Conservation (phyloP, 2,888 invertebrate species). For the Hypomecis punctinalis region DNA sequence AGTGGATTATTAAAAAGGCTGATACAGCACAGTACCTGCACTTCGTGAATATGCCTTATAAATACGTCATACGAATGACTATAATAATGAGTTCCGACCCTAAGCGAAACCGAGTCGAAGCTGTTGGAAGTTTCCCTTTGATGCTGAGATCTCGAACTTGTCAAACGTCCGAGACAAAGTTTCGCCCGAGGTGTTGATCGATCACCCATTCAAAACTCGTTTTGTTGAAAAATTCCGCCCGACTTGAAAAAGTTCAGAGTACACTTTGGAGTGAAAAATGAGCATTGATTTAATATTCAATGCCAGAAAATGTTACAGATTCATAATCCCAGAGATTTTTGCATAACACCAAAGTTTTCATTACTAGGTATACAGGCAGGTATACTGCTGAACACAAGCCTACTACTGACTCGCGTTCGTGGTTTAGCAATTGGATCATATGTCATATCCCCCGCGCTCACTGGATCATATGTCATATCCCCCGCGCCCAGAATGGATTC, state of each 20-base stretch:
- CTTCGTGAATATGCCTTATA: too few species aligned
- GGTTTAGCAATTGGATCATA: too few species aligned
- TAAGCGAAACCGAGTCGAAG: conserved; percentile 46
- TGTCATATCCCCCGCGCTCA: too few species aligned
- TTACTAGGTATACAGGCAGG: not conserved
- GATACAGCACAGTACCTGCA: too few species aligned
- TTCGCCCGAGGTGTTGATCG: conserved; percentile 56
- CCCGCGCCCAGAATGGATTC: too few species aligned
- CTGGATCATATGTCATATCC: too few species aligned
- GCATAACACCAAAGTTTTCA: too few species aligned
- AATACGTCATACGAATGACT: too few species aligned
- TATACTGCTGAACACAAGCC: too few species aligned
- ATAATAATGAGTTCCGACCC: not conserved
- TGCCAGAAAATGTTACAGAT: not conserved
- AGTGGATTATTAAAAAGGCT: too few species aligned
- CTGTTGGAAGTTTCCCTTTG: conserved; percentile 54
- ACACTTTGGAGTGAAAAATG: conserved; percentile 12
- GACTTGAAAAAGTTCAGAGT: conserved; percentile 21
- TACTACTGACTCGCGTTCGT: too few species aligned
- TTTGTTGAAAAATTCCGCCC: conserved; percentile 34
- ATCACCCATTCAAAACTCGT: conserved; percentile 54
- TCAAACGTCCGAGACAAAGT: conserved; percentile 52
- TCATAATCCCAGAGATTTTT: too few species aligned
- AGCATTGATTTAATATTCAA: not conserved
- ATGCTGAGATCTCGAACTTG: conserved; percentile 56